A percentile compares a stretch with the other conserved stretches of the same genome.
Evolutionary conservation across 2,888 invertebrate species (phyloP).

Genomic region (Calliopum simillimum): DNA sequence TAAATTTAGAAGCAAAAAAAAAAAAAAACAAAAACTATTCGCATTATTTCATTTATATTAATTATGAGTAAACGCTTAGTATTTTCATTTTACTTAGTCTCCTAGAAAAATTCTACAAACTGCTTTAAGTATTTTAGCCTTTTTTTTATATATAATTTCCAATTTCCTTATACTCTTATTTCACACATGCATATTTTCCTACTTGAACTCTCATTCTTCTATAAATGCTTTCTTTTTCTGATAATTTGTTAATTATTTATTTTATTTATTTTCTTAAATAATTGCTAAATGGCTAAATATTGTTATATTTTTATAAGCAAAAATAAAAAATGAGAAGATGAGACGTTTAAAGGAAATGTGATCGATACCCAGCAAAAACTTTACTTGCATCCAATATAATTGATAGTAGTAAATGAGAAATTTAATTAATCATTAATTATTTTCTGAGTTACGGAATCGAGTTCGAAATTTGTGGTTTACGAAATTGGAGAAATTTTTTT

Average conservation of each 20-base stretch:
- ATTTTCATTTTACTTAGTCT: background rate
- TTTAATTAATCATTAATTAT: too few relatives aligned
- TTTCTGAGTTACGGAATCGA: too few relatives aligned
- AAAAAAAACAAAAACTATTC: background rate
- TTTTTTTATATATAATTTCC: background rate
- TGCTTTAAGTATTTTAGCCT: conserved; percentile 24
- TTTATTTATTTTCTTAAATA: conserved; percentile 7
- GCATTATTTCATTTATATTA: background rate
- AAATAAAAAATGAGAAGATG: conserved; percentile 37
- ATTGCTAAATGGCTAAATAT: conserved; percentile 18
- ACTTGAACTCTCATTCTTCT: conserved; percentile 28
- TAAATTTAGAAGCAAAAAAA: background rate
- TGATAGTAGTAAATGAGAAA: too few relatives aligned
- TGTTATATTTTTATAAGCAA: conserved; percentile 14
- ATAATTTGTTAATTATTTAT: conserved; percentile 19
- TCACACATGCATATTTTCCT: conserved; percentile 40
- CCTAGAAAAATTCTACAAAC: conserved; percentile 1
- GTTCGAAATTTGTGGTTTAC: too few relatives aligned
- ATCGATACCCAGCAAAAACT: conserved; percentile 60
- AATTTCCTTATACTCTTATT: conserved; percentile 35
- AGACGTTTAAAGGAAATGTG: conserved; percentile 61
- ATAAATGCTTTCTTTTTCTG: conserved; percentile 15
- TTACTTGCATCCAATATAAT: too few relatives aligned
- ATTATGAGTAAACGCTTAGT: background rate
- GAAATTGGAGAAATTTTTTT: too few relatives aligned